phyloP scores from a whole-genome alignment of 1,140 invertebrate species.

The Zaprionus africanus region DNA sequence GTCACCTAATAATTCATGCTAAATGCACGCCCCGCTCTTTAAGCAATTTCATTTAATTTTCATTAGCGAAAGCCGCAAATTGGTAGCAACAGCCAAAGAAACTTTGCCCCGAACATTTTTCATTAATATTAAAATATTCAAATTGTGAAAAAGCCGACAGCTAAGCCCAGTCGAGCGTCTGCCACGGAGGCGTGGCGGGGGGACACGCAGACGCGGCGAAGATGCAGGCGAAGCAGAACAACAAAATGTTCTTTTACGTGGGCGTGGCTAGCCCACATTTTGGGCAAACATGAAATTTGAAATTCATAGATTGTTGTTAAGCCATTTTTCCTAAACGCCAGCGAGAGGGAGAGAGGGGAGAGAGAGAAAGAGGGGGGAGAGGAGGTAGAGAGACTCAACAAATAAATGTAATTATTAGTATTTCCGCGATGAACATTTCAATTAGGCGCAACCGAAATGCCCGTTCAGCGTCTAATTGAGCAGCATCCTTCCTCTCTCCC shows the following conservation, averaged over 20 bases:
- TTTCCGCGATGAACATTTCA: conserved; percentile 60
- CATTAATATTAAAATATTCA: conserved; percentile 83
- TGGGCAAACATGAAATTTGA: conserved; percentile 50
- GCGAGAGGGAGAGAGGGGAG: background rate
- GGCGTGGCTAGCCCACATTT: background rate
- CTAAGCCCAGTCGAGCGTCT: background rate
- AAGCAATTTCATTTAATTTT: conserved; percentile 81
- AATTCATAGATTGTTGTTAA: conserved; percentile 66
- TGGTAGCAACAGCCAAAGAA: conserved; percentile 58
- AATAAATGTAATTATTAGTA: conserved; percentile 64
- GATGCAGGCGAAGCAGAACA: background rate
- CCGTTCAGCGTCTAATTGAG: conserved; percentile 19
- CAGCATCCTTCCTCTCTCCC: background rate
- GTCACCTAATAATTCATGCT: conserved; percentile 70
- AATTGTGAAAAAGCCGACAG: conserved; percentile 55
- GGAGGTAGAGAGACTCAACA: background rate
- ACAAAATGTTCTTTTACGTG: background rate
- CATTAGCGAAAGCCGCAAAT: conserved; percentile 77
- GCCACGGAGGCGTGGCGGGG: background rate
- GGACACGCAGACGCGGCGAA: background rate
- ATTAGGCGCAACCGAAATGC: conserved; percentile 35
- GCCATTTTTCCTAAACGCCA: conserved; percentile 8
- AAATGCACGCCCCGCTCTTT: conserved; percentile 58
- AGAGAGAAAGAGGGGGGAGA: background rate
- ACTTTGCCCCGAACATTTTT: conserved; percentile 59